Evolutionary conservation across 2,888 invertebrate genomes (phyloP), one percentile per base, ranked within the genome.

Genomic region (Tiliacea citrago): DNA sequence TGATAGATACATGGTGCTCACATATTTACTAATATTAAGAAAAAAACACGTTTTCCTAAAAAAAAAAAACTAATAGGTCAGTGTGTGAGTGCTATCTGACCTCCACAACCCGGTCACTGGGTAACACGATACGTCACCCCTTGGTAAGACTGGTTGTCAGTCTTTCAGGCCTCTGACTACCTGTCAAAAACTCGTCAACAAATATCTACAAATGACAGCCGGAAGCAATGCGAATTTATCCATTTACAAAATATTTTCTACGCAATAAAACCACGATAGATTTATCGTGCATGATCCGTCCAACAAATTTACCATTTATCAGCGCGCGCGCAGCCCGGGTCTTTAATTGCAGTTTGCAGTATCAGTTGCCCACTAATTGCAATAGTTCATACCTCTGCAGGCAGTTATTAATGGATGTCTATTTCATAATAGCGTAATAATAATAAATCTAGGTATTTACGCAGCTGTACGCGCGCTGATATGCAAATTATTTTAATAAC

Each of bases 281-380:
- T 58, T 65, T 42, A 39, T 74, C 45, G 18, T 39, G 53, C 65
- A 75, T 71, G 57, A 71, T 66, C 55, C 49, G 47, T 76, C 60
- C 39, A 73, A 47, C 8, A 58, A 76, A 62, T 73, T 55, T 13
- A 29, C 55, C 21, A 66, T 82, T 57, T 57, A 77, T 71, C 66
- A 42, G 63, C 73, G 69, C 77, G 29, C 16, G 69, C 86, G 75
- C 86, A 77, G 47, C 42, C n/a, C 60, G 24, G 57, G 71, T 51
- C 67, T 45, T 79, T 81, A 83, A 86, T 86, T 84, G 81, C 84
- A 86, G 84, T 83, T 84, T 84, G 81, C 83, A 86, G 86, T 84
- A 83, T 80, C 76, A 75, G 71, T 79, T 61, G 49, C 60, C 35
- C 45, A 72, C 77, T 87, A 82, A 87, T 85, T 87, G 72, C 70